Evolutionary conservation across 2,113 vertebrate genomes (phyloP), one percentile per base, ranked within the genome.

Genomic region (Centropus bengalensis): DNA sequence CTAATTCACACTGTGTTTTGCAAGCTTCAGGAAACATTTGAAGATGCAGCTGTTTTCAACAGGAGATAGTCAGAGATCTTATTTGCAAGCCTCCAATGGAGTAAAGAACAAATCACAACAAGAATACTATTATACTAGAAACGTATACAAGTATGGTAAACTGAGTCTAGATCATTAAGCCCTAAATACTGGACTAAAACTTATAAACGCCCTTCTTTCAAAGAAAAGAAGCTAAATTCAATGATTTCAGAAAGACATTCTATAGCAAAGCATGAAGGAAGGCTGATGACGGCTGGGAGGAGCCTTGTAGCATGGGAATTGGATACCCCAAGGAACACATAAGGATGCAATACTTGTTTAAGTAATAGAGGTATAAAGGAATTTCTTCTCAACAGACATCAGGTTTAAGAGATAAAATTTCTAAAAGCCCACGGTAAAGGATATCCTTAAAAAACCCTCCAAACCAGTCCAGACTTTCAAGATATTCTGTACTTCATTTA

Each of bases 281-380:
- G 45, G 33, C 16, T 68, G 68, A 71, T 18, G 45, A 82, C 55
- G 74, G 54, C 47, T 77, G 51, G 26, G 6, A 58, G 23, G 95
- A 95, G 55, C 71, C 89, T 38, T 94, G 47, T 60, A 94, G 45
- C 84, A 94, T 92, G 36, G 60, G 91, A 94, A 81, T 47, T 32
- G 84, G 22, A 96, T 64, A 83, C 6, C 24, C 20, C 22, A 70
- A n/a, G 21, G 51, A 78, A 67, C 6, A 20, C 8, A 81, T 0
- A 2, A 75, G 49, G 42, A 47, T 38, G 9, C 1, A 55, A 16
- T 6, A 47, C 10, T 54, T 76, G 64, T 69, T 36, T 12, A 9
- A 7, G 7, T 11, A 83, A 81, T 9, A 14, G 88, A 86, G 10
- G 3, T n/a, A 54, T 22, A 17, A 82, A 78, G 22, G 26, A 71